Evolutionary conservation across 2,113 vertebrate species (phyloP).

Genomic region (Lethenteron reissneri): DNA sequence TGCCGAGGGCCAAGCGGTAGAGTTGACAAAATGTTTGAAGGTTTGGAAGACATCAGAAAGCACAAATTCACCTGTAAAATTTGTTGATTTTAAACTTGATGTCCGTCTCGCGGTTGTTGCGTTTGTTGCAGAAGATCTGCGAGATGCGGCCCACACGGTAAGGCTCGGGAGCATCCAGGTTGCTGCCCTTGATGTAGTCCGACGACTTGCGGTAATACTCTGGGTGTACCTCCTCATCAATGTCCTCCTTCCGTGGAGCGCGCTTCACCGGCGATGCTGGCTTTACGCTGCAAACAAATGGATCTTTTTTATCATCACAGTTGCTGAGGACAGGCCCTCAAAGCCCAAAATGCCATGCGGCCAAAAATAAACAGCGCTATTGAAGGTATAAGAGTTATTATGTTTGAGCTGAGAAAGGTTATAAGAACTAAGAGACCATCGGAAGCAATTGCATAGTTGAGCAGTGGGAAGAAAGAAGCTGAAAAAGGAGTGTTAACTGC

Average conservation of each 20-base stretch:
- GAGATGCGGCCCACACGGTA: slow-evolving; percentile 61
- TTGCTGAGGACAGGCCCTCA: too few relatives aligned
- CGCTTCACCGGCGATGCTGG: slow-evolving; percentile 55
- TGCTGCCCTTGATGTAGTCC: slow-evolving; percentile 89
- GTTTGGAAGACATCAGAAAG: neutral
- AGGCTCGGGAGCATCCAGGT: slow-evolving; percentile 58
- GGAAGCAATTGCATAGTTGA: too few relatives aligned
- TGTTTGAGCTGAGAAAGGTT: too few relatives aligned
- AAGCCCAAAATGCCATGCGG: too few relatives aligned
- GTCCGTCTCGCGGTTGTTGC: slow-evolving; percentile 42
- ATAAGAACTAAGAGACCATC: too few relatives aligned
- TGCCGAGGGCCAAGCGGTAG: neutral
- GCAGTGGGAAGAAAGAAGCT: too few relatives aligned
- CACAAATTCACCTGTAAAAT: slow-evolving; percentile 43
- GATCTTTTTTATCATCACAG: too few relatives aligned
- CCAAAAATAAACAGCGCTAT: too few relatives aligned
- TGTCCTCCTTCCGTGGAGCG: slow-evolving; percentile 51
- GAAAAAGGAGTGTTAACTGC: too few relatives aligned
- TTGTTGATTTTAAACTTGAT: slow-evolving; percentile 61
- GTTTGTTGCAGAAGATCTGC: slow-evolving; percentile 54
- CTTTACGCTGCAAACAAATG: slow-evolving; percentile 30
- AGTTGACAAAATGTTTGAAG: neutral
- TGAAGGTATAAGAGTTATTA: too few relatives aligned
- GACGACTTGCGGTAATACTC: slow-evolving; percentile 87
- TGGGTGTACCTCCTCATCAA: slow-evolving; percentile 67